A percentile compares a stretch with the other conserved stretches of the same genome.
These are phyloP conservation scores for Hystrix brachyura DNA, from an alignment of 2,113 vertebrate species.

Conservation along the genomic window DNA sequence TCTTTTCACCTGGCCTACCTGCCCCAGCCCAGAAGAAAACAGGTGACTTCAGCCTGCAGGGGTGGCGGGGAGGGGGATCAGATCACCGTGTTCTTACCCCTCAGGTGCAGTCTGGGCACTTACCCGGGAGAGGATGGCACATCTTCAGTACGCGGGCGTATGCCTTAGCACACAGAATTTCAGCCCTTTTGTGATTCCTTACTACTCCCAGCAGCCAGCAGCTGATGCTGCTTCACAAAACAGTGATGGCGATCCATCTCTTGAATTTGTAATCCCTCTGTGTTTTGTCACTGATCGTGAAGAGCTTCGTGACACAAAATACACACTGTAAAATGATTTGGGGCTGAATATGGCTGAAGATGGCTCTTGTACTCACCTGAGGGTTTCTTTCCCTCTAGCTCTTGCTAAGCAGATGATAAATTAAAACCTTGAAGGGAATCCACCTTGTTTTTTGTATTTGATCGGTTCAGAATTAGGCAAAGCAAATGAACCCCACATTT, in stretches of 20 bases:
- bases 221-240: conserved; percentile 57
- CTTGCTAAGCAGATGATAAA: not conserved
- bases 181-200: conserved; percentile 16
- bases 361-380: not conserved
- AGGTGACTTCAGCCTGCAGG: not conserved
- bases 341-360: not conserved
- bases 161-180: not conserved
- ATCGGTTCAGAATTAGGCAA: not conserved
- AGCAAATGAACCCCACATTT: not conserved
- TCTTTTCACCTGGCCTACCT: not conserved
- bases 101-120: too few species aligned
- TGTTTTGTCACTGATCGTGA: conserved; percentile 71
- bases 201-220: not conserved
- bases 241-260: conserved; percentile 64
- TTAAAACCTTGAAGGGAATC: not conserved
- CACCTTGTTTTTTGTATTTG: not conserved
- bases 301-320: conserved; percentile 77
- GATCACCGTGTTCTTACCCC: not conserved
- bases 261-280: conserved; percentile 77
- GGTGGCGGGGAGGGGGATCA: too few species aligned
- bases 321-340: conserved; percentile 6
- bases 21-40: not conserved
- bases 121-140: not conserved
- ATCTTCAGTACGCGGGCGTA: not conserved
- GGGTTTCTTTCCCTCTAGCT: not conserved